phyloP scores from a whole-genome alignment of 2,113 vertebrate genomes.

The Mus pahari region DNA sequence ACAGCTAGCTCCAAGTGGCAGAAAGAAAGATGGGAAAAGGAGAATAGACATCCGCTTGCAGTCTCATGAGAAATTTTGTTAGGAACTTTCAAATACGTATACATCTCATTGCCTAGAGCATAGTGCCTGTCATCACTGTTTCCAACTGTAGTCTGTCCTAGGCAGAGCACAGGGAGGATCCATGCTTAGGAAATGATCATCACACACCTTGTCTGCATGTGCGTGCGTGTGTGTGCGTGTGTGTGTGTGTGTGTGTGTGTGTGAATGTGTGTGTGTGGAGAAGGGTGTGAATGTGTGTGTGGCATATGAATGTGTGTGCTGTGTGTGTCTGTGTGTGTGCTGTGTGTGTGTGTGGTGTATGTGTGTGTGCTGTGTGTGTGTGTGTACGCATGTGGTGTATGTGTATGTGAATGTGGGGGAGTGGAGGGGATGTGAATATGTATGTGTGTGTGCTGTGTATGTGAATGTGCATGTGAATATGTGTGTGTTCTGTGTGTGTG shows the following conservation, averaged over 20 bases:
- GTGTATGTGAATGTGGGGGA: too few species aligned
- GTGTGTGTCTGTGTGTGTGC: background rate
- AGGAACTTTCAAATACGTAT: background rate
- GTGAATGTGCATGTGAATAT: too few species aligned
- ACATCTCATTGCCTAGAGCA: background rate
- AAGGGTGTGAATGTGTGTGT: too few species aligned
- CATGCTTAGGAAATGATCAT: background rate
- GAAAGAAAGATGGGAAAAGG: background rate
- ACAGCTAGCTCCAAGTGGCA: background rate
- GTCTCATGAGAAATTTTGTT: background rate
- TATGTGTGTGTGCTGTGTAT: too few species aligned
- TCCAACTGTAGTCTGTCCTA: background rate
- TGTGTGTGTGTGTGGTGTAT: too few species aligned
- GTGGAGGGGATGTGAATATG: too few species aligned
- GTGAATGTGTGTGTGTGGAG: too few species aligned
- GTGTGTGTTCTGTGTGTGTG: too few species aligned
- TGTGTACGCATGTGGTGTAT: too few species aligned
- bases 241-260: too few species aligned
- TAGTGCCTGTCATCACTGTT: background rate
- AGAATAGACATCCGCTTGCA: background rate
- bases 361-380: too few species aligned
- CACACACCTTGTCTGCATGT: background rate
- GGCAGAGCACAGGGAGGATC: background rate
- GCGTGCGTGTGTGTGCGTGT: too few species aligned
- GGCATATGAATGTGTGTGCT: background rate